These are phyloP conservation scores for Scyliorhinus canicula DNA, from an alignment of 2,797 vertebrate genomes.

Conservation along the genomic window DNA sequence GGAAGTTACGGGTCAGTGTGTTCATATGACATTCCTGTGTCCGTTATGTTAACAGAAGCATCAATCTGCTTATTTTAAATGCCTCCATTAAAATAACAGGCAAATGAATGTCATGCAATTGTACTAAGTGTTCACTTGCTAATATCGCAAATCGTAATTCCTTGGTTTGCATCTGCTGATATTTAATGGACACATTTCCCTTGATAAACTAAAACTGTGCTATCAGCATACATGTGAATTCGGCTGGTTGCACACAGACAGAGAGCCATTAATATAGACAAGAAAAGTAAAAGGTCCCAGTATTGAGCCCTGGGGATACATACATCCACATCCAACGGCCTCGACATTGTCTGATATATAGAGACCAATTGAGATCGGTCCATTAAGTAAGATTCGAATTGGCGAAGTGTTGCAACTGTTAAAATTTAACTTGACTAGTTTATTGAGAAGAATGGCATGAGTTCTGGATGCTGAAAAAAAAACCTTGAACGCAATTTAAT, in stretches of 20 bases:
- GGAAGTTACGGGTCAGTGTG: too few species aligned
- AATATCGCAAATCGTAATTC: conserved; percentile 18
- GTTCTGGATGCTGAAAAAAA: neutral
- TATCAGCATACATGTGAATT: conserved; percentile 31
- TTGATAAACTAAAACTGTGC: conserved; percentile 27
- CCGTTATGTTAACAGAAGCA: neutral
- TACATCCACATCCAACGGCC: conserved; percentile 17
- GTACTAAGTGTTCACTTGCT: neutral
- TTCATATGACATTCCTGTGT: conserved; percentile 13
- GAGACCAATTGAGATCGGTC: conserved; percentile 33
- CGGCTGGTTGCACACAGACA: conserved; percentile 36
- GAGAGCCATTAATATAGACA: conserved; percentile 37
- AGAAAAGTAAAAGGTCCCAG: conserved; percentile 39
- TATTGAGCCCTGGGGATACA: conserved; percentile 37
- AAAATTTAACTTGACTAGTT: conserved; percentile 12
- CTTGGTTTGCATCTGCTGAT: neutral
- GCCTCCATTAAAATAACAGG: conserved; percentile 14
- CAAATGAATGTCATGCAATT: neutral
- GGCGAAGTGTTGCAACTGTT: conserved; percentile 21
- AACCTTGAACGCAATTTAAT: conserved; percentile 13
- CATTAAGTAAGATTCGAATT: conserved; percentile 35
- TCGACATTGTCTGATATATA: conserved; percentile 32
- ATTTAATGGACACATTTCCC: conserved; percentile 33
- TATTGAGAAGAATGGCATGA: conserved; percentile 33
- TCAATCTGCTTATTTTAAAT: neutral